Percentiles rank a stretch among this genome's conserved stretches.
phyloP scores from a whole-genome alignment of 2,888 invertebrate species.

The Elysia crispata region DNA sequence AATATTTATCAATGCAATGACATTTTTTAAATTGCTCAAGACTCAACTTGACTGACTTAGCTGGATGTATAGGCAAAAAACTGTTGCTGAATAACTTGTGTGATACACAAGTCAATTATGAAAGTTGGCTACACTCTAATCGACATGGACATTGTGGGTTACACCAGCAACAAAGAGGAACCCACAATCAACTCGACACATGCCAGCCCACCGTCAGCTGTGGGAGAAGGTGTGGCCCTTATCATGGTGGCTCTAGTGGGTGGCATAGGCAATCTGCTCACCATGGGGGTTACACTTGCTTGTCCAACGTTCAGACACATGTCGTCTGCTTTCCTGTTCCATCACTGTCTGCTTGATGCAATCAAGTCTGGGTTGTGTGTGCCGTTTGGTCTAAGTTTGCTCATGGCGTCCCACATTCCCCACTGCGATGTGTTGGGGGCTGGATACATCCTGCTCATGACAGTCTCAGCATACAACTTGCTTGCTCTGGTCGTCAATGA shows the following conservation, averaged over 20 bases:
- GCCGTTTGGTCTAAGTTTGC: slow-evolving; percentile 70
- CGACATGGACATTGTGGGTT: background rate
- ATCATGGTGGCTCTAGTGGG: slow-evolving; percentile 66
- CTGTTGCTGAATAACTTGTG: too few relatives aligned
- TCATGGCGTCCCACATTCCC: slow-evolving; percentile 59
- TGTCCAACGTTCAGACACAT: slow-evolving; percentile 67
- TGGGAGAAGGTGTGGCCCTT: slow-evolving; percentile 62
- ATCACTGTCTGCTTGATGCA: slow-evolving; percentile 74
- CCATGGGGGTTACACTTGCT: slow-evolving; percentile 61
- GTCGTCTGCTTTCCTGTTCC: slow-evolving; percentile 72
- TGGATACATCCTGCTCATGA: slow-evolving; percentile 90
- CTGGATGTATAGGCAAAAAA: too few relatives aligned
- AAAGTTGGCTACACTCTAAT: slow-evolving; percentile 22
- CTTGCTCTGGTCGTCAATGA: slow-evolving; percentile 79
- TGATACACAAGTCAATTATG: slow-evolving; percentile 18
- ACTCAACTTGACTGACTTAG: too few relatives aligned
- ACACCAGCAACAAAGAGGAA: background rate
- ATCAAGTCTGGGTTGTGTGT: slow-evolving; percentile 74
- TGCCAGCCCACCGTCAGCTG: slow-evolving; percentile 33
- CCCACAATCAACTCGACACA: slow-evolving; percentile 21
- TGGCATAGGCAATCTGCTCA: slow-evolving; percentile 66
- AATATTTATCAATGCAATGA: too few relatives aligned
- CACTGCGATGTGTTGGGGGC: slow-evolving; percentile 90
- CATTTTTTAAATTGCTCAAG: too few relatives aligned
- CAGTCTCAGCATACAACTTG: slow-evolving; percentile 94